phyloP scores from a whole-genome alignment of 2,113 vertebrate species.

The Hepsetus odoe region DNA sequence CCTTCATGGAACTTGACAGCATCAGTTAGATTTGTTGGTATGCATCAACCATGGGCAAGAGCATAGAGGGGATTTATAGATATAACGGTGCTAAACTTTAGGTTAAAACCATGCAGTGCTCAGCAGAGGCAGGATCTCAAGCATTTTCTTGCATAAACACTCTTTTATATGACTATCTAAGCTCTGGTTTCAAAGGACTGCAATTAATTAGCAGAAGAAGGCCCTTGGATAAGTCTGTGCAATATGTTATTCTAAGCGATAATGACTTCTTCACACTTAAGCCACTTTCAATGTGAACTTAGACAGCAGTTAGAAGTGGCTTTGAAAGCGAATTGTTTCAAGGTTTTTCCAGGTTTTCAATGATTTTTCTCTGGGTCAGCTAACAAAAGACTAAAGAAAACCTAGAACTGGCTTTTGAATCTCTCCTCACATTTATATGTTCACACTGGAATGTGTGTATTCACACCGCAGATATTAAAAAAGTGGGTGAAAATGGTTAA shows the following conservation, averaged over 20 bases:
- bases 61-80: background rate
- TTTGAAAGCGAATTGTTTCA: background rate
- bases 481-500: too few species aligned
- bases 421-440: background rate
- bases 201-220: background rate
- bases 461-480: background rate
- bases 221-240: background rate
- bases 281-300: constrained; percentile 8
- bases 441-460: background rate
- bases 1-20: background rate
- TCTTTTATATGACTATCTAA: background rate
- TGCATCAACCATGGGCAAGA: too few species aligned
- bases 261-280: constrained; percentile 14
- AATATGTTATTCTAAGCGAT: background rate
- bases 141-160: background rate
- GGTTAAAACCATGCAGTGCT: background rate
- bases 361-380: background rate
- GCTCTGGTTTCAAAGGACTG: background rate
- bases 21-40: background rate
- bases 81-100: background rate
- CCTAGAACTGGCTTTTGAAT: background rate
- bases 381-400: background rate
- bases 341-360: constrained; percentile 6
- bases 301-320: background rate
- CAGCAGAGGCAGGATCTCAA: background rate